Evolutionary conservation across 2,888 invertebrate genomes (phyloP), one percentile per base, ranked within the genome.

Genomic region (Cryptops parisi): DNA sequence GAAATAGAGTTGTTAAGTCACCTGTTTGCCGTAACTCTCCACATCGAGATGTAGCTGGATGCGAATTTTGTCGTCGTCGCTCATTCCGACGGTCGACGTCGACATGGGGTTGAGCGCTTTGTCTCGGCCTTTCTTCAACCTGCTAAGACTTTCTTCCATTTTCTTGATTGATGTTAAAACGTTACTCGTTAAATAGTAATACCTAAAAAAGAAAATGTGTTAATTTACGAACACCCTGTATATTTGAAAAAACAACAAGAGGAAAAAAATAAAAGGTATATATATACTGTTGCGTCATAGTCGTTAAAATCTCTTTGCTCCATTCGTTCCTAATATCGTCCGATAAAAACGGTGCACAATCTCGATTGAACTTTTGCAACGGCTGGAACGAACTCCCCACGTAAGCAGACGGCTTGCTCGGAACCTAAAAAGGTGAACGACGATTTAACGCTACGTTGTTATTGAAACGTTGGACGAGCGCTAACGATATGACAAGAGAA

Each of bases 1-100:
- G n/a, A n/a, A n/a, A n/a, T n/a, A n/a, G n/a, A n/a, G n/a, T n/a
- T n/a, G n/a, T n/a, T n/a, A n/a, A n/a, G n/a, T 62, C 63, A 78
- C 78, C 69, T 74, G 77, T 59, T 75, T 72, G 17, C 78, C 77
- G 68, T 85, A 93, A 58, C 78, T 76, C 43, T 77, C 74, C 1
- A 91, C 85, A 71, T 96, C 96, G 21, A 90, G 78, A 60, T 82
- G 80, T 27, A 96, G 75, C 67, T 96, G 96, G 54, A 84, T 75
- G 44, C 93, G 76, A 65, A 96, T 96, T 72, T 96, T 97, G 66
- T 90, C 89, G 66, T 94, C 94, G 65, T 96, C 96, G 24, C 79
- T 80, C 58, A 80, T 72, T n/a, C 78, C 78, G 45, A 74, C 74
- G 58, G 66, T 72, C 57, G 77, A 79, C 54, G 67, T 71, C 53